These are phyloP conservation scores for Xanthorhoe spadicearia DNA, from an alignment of 2,888 invertebrate species.

Conservation along the genomic window DNA sequence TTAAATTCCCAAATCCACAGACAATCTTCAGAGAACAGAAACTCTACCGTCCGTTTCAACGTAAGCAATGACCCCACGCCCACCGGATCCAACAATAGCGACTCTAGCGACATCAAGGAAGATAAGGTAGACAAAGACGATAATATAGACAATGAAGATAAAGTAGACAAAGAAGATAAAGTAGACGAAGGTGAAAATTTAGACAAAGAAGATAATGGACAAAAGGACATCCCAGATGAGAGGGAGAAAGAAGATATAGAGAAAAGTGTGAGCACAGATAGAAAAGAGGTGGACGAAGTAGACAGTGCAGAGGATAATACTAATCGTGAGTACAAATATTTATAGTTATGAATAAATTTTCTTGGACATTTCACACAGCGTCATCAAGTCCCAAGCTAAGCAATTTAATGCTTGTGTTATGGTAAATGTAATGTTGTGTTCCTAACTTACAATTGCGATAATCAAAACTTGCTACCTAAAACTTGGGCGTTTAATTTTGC, in stretches of 20 bases:
- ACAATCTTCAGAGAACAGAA: conserved; percentile 57
- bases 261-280: conserved; percentile 9
- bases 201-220: too few species aligned
- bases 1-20: conserved; percentile 44
- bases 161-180: conserved; percentile 37
- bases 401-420: too few species aligned
- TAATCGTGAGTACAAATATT: neutral
- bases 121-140: conserved; percentile 34
- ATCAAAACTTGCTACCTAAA: too few species aligned
- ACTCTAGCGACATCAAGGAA: conserved; percentile 54
- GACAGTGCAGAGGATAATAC: conserved; percentile 12
- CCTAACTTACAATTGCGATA: too few species aligned
- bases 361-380: too few species aligned
- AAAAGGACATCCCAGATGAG: neutral
- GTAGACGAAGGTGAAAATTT: conserved; percentile 18
- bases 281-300: conserved; percentile 17
- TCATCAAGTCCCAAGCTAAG: too few species aligned
- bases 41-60: conserved; percentile 66
- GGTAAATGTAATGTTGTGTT: too few species aligned
- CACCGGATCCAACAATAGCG: conserved; percentile 68
- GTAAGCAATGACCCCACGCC: conserved; percentile 57
- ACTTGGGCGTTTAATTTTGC: too few species aligned
- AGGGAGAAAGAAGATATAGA: neutral
- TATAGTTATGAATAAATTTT: too few species aligned
- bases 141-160: conserved; percentile 33